A percentile compares a stretch with the other conserved stretches of the same genome.
phyloP scores from a whole-genome alignment of 2,888 invertebrate species.

The Eucera pruinosa region DNA sequence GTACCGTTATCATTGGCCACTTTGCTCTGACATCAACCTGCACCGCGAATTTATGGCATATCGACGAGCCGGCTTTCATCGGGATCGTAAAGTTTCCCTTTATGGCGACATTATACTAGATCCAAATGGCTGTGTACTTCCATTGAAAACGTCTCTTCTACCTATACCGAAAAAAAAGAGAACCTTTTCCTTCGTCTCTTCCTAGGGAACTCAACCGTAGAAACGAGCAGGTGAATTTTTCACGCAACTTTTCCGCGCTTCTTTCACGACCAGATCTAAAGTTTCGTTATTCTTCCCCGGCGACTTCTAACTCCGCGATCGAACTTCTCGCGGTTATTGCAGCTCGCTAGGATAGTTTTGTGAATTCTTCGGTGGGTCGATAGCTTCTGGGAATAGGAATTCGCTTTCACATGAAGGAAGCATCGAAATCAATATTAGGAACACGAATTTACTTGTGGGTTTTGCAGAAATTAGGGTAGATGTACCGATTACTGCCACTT shows the following conservation, averaged over 20 bases:
- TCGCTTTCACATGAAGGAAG: neutral
- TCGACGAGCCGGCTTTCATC: conserved; percentile 54
- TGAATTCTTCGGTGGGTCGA: neutral
- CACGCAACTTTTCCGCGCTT: neutral
- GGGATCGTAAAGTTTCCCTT: conserved; percentile 54
- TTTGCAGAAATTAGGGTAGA: too few relatives aligned
- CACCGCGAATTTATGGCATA: conserved; percentile 51
- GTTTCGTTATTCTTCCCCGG: too few relatives aligned
- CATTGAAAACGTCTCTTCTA: conserved; percentile 21
- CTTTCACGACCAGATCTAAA: too few relatives aligned
- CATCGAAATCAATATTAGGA: too few relatives aligned
- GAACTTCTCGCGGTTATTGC: conserved; percentile 1
- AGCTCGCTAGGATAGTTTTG: neutral
- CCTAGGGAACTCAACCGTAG: neutral
- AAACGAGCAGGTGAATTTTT: neutral
- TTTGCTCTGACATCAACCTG: conserved; percentile 33
- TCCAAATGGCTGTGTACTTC: conserved; percentile 36
- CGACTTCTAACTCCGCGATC: neutral
- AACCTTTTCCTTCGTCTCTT: too few relatives aligned
- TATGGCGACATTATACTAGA: conserved; percentile 52
- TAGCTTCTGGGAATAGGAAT: conserved; percentile 4
- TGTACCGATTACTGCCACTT: too few relatives aligned
- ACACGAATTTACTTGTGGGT: too few relatives aligned
- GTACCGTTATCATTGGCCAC: conserved; percentile 34
- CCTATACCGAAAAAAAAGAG: conserved; percentile 1